Base-by-base conservation (phyloP, 2,113 vertebrate species). In the Cottus gobio region DNA sequence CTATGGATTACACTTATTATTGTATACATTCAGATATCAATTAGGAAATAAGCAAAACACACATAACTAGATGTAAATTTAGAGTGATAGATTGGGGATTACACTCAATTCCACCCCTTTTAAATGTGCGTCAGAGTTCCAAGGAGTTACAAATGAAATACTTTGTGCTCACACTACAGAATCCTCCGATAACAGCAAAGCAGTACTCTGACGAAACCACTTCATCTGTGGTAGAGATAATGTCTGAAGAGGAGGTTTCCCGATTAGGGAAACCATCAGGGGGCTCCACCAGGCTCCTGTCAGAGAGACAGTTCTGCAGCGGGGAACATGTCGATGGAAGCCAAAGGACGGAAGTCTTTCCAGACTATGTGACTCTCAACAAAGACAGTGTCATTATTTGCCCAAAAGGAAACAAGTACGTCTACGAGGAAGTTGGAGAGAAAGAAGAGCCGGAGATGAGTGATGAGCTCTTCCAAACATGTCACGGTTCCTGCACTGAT, bases 351-450 rank as follows among this genome's bases (percentile, higher is more conserved):
- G 83, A 91, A 22, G 31, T 80, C 65, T 89, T 71, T 56, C 86
- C 82, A 13, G 95, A 95, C 75, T 96, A 96, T 0, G 94, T 95
- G 54, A 94, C 91, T 66, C 82, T 96, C 37, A 94, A 87, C 79
- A 89, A 78, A 24, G 85, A 90, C n/a, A 69, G 82, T 2, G 24
- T 57, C 42, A n/a, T 89, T 13, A 22, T 84, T 15, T 84, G 78
- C 48, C 69, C 84, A 24, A 76, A 54, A 30, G 83, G 81, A 30
- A 95, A 95, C 60, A 82, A 79, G 39, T 92, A 95, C 5, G 75
- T 93, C 31, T 83, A 75, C 10, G 69, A 88, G 44, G 71, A 84
- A 26, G 48, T 75, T 18, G 56, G 13, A 3, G 85, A 87, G 61
- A 79, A 71, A 18, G 73, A 34, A 64, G 28, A 48, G 11, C 28